Conservation (phyloP, 2,113 vertebrate species). For the Oenanthe melanoleuca region DNA sequence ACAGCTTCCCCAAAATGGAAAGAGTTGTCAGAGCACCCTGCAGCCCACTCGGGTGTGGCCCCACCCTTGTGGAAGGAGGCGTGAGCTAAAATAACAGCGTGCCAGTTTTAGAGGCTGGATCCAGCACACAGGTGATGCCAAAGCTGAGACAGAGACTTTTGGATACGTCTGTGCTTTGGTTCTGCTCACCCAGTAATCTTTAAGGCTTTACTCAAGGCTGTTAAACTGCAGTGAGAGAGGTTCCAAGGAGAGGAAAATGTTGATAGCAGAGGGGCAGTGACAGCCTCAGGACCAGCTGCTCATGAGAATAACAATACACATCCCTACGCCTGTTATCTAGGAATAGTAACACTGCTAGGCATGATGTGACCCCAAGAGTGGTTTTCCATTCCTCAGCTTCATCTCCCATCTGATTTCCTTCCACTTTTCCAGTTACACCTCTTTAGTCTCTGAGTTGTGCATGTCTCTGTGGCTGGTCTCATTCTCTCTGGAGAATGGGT, state of each 20-base stretch:
- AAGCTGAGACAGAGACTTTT: background rate
- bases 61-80: background rate
- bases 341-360: background rate
- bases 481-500: background rate
- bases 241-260: slow-evolving; percentile 11
- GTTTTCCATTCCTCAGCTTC: background rate
- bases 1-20: background rate
- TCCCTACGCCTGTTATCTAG: background rate
- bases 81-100: background rate
- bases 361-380: background rate
- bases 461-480: background rate
- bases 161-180: too few species aligned
- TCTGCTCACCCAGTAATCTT: background rate
- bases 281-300: background rate
- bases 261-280: background rate
- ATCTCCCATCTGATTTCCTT: background rate
- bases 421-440: background rate
- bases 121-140: background rate
- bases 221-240: background rate
- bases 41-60: background rate
- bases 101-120: background rate
- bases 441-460: background rate
- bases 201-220: background rate
- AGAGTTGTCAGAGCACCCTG: background rate
- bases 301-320: background rate